Percentiles rank a stretch among this genome's conserved stretches.
These are phyloP conservation scores for Ellobium chinense DNA, from an alignment of 2,888 invertebrate species.

Conservation along the genomic window DNA sequence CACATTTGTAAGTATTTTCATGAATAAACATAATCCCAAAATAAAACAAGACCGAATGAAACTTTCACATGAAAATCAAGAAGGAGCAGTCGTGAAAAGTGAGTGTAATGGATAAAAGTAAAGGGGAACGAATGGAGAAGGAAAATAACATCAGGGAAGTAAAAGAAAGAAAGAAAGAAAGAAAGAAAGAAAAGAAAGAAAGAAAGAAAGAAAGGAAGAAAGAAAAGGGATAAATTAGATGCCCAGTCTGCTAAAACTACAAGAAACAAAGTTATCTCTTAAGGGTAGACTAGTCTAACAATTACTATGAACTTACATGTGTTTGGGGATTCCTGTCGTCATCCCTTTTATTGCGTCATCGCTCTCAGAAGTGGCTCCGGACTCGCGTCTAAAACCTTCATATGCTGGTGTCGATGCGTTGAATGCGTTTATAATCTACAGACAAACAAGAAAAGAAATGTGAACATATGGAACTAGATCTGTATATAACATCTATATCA, in stretches of 20 bases:
- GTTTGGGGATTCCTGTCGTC: neutral
- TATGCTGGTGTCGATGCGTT: neutral
- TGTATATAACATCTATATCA: too few relatives aligned
- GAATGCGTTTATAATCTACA: constrained; percentile 35
- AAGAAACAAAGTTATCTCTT: too few relatives aligned
- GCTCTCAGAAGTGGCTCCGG: constrained; percentile 15
- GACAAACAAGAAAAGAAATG: neutral
- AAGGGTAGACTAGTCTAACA: too few relatives aligned
- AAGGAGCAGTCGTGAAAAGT: constrained; percentile 13
- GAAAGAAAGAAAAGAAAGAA: neutral
- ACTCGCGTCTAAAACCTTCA: constrained; percentile 14
- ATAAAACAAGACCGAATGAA: neutral
- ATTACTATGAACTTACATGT: neutral
- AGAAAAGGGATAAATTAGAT: neutral
- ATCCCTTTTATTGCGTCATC: constrained; percentile 29
- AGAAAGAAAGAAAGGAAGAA: constrained; percentile 21
- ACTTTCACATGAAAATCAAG: constrained; percentile 1
- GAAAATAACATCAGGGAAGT: neutral
- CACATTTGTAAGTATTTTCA: too few relatives aligned
- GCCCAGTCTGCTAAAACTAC: too few relatives aligned
- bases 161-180: neutral
- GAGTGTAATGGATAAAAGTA: constrained; percentile 22
- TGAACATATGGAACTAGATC: too few relatives aligned
- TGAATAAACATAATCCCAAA: too few relatives aligned
- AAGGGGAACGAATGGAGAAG: neutral